phyloP scores from a whole-genome alignment of 2,797 vertebrate species.

The Trachops cirrhosus region DNA sequence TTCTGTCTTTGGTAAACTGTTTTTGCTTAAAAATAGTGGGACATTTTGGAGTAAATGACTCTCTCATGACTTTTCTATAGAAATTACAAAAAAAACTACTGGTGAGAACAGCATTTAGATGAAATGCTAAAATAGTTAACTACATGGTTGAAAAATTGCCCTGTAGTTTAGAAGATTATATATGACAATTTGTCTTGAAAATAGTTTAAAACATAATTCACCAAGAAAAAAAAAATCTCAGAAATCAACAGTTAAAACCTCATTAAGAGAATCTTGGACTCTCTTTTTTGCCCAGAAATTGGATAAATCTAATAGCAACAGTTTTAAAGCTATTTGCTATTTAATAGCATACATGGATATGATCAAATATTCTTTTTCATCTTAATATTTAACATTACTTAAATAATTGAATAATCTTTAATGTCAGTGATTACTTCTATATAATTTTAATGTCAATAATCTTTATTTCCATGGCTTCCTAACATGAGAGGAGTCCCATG shows the following conservation, averaged over 20 bases:
- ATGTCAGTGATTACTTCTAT: neutral
- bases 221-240: neutral
- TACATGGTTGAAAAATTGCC: neutral
- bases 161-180: neutral
- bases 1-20: neutral
- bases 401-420: neutral
- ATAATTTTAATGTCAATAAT: neutral
- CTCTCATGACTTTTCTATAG: slow-evolving; percentile 30
- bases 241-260: neutral
- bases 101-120: neutral
- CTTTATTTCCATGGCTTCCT: neutral
- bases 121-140: slow-evolving; percentile 3
- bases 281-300: neutral
- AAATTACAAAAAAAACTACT: neutral
- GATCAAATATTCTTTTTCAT: neutral
- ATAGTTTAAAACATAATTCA: slow-evolving; percentile 3
- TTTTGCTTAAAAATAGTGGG: slow-evolving; percentile 25
- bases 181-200: neutral
- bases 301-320: neutral
- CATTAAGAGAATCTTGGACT: neutral
- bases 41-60: neutral
- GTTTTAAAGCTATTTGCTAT: neutral
- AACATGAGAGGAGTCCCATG: neutral
- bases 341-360: neutral
- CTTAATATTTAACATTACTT: neutral